Base-by-base conservation (phyloP, 2,797 vertebrate genomes). In the Onychomys leucogaster region DNA sequence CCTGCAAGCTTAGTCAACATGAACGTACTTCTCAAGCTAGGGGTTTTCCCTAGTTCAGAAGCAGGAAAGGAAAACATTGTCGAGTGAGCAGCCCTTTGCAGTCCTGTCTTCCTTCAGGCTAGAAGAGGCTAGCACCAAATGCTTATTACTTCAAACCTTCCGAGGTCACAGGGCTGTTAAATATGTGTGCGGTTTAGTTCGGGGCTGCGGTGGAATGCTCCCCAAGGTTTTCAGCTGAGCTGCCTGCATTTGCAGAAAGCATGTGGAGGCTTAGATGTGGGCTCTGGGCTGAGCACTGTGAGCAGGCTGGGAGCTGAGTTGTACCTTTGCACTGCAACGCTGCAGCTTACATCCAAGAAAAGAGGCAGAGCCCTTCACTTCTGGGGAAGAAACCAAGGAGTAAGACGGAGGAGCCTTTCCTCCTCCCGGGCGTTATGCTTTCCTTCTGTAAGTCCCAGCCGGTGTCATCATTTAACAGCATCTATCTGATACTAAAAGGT, bases 161-260 rank as follows among this genome's bases (percentile, higher is more conserved):
- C 91, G 94, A 94, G 91, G 90, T 98, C 98, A 98, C 17, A 0
- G 94, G 95, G 95, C 97, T 96, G 88, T 96, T 94, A 91, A 89
- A 97, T 96, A 85, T 97, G 97, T 97, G 97, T 94, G 97, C 94
- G 41, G 90, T 94, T 97, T 93, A 97, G 97, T 97, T 98, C 96
- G 94, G 97, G 92, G 93, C 95, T 87, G 71, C 82, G 59, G 80
- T 92, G 89, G 92, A 98, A 97, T 46, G 91, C 94, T 97, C 98
- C 91, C 95, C 93, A 55, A 49, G 81, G 90, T 89, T 97, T 95
- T 83, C 96, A 94, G 95, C 94, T 89, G 96, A 98, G 97, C 98
- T 97, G 98, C 87, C 94, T 97, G 94, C 90, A 10, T 95, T 97
- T 76, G 88, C 96, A 96, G 78, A 97, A 96, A 98, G 94, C 98